Conservation (phyloP, 2,113 vertebrate species). For the Empidonax traillii region DNA sequence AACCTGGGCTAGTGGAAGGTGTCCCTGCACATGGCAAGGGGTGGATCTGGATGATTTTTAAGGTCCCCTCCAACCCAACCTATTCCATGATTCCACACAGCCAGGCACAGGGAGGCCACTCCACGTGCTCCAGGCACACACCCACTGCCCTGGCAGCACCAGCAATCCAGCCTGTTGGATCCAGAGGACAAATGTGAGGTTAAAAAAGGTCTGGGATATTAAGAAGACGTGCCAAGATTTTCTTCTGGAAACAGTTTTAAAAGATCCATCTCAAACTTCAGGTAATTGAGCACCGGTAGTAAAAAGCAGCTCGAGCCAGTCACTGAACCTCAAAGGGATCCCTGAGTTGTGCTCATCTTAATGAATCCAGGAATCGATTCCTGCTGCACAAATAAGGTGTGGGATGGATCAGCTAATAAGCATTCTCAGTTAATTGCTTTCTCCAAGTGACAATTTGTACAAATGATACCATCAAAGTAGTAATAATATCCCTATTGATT, state of each 20-base stretch:
- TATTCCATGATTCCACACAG: not conserved
- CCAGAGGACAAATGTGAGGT: rapidly evolving
- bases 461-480: conserved; percentile 66
- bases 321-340: conserved; percentile 15
- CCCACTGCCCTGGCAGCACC: not conserved
- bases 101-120: not conserved
- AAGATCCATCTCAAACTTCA: not conserved
- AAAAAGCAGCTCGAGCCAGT: not conserved
- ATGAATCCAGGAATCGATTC: conserved; percentile 53
- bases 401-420: conserved; percentile 57
- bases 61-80: not conserved
- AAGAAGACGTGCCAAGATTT: not conserved
- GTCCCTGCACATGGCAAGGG: not conserved
- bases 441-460: conserved; percentile 61
- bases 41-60: rapidly evolving
- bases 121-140: rapidly evolving
- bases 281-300: not conserved
- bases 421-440: conserved; percentile 56
- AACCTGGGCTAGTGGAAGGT: not conserved
- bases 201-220: rapidly evolving
- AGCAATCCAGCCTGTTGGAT: not conserved
- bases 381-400: conserved; percentile 42
- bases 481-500: conserved; percentile 71
- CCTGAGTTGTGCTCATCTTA: conserved; percentile 30
- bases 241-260: not conserved